Percentiles rank a stretch among this genome's conserved stretches.
Evolutionary conservation across 2,888 invertebrate genomes (phyloP).

Genomic region (Dryomyza anilis): DNA sequence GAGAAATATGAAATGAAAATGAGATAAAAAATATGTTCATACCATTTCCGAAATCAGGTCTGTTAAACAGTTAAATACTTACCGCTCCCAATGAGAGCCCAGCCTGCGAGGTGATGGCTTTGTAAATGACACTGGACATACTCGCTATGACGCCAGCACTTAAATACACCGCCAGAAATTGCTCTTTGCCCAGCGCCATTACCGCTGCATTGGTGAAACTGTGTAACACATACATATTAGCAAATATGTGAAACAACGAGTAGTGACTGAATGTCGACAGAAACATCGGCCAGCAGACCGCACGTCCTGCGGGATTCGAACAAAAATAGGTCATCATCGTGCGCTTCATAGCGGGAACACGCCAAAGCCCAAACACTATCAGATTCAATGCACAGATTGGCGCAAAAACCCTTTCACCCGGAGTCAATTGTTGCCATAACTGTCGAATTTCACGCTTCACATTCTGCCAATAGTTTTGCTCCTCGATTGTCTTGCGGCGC

Average conservation of each 20-base stretch:
- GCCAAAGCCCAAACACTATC: constrained; percentile 83
- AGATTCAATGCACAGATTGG: constrained; percentile 80
- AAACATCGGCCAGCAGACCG: constrained; percentile 86
- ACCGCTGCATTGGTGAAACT: constrained; percentile 73
- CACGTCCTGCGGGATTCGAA: constrained; percentile 79
- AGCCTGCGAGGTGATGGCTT: constrained; percentile 71
- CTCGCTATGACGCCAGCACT: constrained; percentile 88
- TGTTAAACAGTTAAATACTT: constrained; percentile 64
- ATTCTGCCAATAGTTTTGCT: constrained; percentile 43
- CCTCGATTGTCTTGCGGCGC: constrained; percentile 34
- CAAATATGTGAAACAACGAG: constrained; percentile 81
- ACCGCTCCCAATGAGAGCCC: constrained; percentile 92
- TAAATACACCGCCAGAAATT: constrained; percentile 89
- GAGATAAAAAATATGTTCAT: no score
- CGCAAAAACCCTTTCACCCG: constrained; percentile 78
- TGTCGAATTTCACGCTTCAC: constrained; percentile 44
- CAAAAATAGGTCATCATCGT: constrained; percentile 85
- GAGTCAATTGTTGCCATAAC: constrained; percentile 74
- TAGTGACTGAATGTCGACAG: constrained; percentile 95
- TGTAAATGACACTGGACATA: constrained; percentile 81
- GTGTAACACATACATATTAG: constrained; percentile 96
- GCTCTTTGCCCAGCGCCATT: constrained; percentile 82
- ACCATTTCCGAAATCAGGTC: no score
- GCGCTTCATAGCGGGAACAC: constrained; percentile 71
- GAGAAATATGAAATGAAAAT: no score